These are phyloP conservation scores for Elanoides forficatus DNA, from an alignment of 2,113 vertebrate species.

Conservation along the genomic window DNA sequence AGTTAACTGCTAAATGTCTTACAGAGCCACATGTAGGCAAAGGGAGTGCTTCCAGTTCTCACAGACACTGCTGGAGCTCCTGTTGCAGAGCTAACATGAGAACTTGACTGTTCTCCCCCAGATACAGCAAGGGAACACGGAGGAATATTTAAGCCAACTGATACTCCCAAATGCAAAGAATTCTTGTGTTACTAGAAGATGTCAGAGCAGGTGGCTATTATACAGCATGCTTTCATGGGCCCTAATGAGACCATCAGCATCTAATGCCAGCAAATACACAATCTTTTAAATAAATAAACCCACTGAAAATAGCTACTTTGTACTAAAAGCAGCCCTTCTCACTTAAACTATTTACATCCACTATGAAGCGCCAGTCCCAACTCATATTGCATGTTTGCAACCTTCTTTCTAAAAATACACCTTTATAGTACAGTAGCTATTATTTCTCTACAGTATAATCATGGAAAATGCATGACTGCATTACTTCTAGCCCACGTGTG, in stretches of 20 bases:
- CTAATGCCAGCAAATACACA: not conserved
- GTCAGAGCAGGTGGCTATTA: not conserved
- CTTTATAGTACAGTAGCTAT: not conserved
- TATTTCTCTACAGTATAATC: not conserved
- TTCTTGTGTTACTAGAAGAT: not conserved
- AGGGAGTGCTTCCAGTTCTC: not conserved
- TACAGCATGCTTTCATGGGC: not conserved
- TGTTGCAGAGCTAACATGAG: not conserved
- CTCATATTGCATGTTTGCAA: not conserved
- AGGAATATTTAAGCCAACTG: not conserved
- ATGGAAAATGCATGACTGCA: not conserved
- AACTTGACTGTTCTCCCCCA: not conserved
- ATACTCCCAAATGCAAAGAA: not conserved
- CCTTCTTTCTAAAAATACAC: constrained; percentile 17
- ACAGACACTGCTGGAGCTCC: not conserved
- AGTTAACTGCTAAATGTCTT: not conserved
- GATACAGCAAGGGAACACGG: not conserved
- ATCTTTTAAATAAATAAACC: not conserved
- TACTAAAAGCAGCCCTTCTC: not conserved
- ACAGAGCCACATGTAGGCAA: not conserved
- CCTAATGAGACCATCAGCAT: not conserved
- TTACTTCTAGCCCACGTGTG: not conserved
- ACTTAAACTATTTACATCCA: not conserved
- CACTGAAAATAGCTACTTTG: not conserved
- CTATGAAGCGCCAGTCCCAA: not conserved